Percentiles rank a stretch among this genome's conserved stretches.
Conservation (phyloP, 2,113 vertebrate species). For the Turnix velox region DNA sequence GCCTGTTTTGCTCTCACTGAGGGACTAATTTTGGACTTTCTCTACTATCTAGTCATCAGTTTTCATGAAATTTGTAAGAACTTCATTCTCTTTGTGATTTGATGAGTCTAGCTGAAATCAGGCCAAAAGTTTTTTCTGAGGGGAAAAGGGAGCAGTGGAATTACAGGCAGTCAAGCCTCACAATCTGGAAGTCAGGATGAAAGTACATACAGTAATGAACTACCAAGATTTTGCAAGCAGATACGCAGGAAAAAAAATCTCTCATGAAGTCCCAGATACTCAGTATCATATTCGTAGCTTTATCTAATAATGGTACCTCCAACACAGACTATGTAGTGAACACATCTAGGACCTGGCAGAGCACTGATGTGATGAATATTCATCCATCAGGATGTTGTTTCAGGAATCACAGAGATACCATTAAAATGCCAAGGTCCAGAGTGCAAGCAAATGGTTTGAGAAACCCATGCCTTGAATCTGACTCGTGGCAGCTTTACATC, state of each 20-base stretch:
- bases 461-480: neutral
- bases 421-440: neutral
- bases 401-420: neutral
- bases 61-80: neutral
- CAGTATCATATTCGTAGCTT: neutral
- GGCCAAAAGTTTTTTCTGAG: neutral
- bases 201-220: neutral
- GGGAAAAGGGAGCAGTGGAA: neutral
- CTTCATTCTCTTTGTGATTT: neutral
- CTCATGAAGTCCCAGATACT: neutral
- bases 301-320: neutral
- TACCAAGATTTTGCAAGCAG: neutral
- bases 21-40: neutral
- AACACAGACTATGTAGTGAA: neutral
- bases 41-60: neutral
- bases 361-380: neutral
- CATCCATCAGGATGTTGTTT: neutral
- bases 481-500: neutral
- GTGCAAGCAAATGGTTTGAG: neutral
- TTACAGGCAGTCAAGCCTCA: neutral
- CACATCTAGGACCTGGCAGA: conserved; percentile 3
- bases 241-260: neutral
- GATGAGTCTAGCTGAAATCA: neutral
- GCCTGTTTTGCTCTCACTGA: neutral
- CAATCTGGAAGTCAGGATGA: neutral